Base-by-base conservation (phyloP, 2,797 vertebrate genomes). In the Danio kyathit region DNA sequence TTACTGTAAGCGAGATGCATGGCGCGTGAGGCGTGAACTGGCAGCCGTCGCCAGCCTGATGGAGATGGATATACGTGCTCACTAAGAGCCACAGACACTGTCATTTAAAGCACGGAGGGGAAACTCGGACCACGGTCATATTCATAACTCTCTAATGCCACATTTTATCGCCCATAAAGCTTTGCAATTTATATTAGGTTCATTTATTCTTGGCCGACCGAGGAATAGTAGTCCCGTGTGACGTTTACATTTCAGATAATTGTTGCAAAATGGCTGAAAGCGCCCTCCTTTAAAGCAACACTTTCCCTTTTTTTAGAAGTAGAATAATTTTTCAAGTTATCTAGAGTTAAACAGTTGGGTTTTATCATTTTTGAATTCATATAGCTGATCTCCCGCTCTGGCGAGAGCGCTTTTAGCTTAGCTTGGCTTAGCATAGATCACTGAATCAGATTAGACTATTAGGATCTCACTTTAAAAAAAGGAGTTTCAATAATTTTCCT, bases 11-110 rank as follows among this genome's bases (percentile, higher is more conserved):
- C 66, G 85, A 94, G 92, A 94, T 89, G 88, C 91, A 94, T 91
- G 89, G 87, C 87, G 83, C 65, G 83, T 88, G 88, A 87, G 89
- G 89, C 82, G 85, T 84, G 88, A 91, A 93, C 90, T 92, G 92
- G 90, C 93, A 94, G 89, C 87, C 88, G 84, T 92, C 89, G 70
- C 86, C 76, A 1, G 49, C 63, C 81, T 91, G 91, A 94, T 93
- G 88, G 90, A 93, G 93, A 94, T 90, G 88, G 89, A 93, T 93
- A 88, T 87, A 80, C 54, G 64, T 1, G 5, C 65, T 81, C 59
- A 61, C 74, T 59, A 72, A 76, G 38, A 80, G 64, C 76, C 54
- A 74, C 54, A 44, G 60, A 65, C 41, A 54, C n/a, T 77, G 70
- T 67, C 43, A 70, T 13, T 65, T 74, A 49, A 21, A 71, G 46